Conservation (phyloP, 2,888 invertebrate genomes). For the Ectemnius cavifrons region DNA sequence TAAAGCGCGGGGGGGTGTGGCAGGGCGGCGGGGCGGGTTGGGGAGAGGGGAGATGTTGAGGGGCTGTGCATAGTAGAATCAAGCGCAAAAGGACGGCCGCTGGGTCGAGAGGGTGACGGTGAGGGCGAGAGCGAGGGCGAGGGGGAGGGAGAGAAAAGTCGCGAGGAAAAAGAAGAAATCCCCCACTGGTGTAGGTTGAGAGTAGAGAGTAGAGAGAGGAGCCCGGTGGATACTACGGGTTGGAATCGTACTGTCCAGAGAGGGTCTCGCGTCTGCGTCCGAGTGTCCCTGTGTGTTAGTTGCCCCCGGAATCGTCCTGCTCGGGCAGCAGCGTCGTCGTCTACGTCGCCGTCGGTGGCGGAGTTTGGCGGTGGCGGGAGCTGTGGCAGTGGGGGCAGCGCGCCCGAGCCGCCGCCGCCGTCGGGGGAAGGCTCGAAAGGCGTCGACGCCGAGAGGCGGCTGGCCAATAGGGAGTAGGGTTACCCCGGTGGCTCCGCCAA, state of each 20-base stretch:
- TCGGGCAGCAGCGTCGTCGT: constrained; percentile 60
- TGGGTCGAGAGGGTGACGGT: neutral
- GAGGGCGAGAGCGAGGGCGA: neutral
- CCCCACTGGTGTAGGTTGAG: constrained; percentile 63
- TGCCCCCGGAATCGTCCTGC: constrained; percentile 79
- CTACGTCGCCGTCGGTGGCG: constrained; percentile 71
- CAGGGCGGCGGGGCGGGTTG: neutral
- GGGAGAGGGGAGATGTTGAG: neutral
- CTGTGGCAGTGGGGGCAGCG: constrained; percentile 42
- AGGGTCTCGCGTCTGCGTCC: constrained; percentile 68
- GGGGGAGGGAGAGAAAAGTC: constrained; percentile 55
- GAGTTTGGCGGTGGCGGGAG: constrained; percentile 41
- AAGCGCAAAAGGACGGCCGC: neutral
- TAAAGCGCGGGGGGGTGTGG: constrained; percentile 4
- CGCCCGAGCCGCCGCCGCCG: constrained; percentile 48
- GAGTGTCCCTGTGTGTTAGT: constrained; percentile 61
- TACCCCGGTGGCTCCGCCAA: constrained; percentile 67
- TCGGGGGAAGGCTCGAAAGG: constrained; percentile 66
- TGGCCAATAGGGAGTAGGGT: constrained; percentile 64
- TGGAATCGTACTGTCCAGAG: constrained; percentile 67
- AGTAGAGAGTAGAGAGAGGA: constrained; percentile 16
- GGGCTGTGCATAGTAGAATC: neutral
- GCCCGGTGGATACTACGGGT: constrained; percentile 46
- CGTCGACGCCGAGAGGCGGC: constrained; percentile 55
- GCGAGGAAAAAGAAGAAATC: constrained; percentile 68